Percentiles rank a stretch among this genome's conserved stretches.
phyloP scores from a whole-genome alignment of 2,797 vertebrate genomes.

The Falco novaeseelandiae region DNA sequence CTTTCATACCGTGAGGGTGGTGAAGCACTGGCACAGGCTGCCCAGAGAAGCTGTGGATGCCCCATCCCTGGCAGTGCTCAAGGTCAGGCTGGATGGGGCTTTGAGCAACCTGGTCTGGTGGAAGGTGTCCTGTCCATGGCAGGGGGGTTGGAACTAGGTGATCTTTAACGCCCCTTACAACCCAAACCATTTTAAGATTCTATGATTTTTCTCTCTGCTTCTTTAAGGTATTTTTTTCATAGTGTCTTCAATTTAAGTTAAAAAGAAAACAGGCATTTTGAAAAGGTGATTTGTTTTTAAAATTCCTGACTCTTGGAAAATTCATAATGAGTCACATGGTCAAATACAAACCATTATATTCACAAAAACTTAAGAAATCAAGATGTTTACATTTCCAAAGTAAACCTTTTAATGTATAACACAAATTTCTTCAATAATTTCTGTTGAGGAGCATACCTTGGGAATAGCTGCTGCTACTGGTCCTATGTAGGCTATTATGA shows the following conservation, averaged over 20 bases:
- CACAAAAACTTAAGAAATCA: background rate
- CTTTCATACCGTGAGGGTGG: too few species aligned
- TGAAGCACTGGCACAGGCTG: too few species aligned
- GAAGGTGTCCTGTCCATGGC: too few species aligned
- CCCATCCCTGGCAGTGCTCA: too few species aligned
- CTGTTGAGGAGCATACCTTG: slow-evolving; percentile 82
- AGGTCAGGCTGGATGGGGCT: too few species aligned
- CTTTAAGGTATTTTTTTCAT: background rate
- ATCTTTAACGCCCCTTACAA: too few species aligned
- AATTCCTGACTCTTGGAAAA: background rate
- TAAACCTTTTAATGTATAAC: background rate
- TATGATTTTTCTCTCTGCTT: background rate
- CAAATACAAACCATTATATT: background rate
- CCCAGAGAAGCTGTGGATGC: too few species aligned
- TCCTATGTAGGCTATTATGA: slow-evolving; percentile 97
- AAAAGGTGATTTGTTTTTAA: background rate
- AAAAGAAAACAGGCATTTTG: background rate
- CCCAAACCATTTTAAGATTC: too few species aligned
- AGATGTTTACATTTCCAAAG: background rate
- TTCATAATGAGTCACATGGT: background rate
- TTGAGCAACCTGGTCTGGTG: too few species aligned
- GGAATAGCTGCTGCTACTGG: slow-evolving; percentile 97
- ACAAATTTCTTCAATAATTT: background rate
- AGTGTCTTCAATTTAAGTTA: background rate
- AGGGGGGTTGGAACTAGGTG: too few species aligned